Evolutionary conservation across 2,797 vertebrate species (phyloP).

Genomic region (Mallotus villosus): DNA sequence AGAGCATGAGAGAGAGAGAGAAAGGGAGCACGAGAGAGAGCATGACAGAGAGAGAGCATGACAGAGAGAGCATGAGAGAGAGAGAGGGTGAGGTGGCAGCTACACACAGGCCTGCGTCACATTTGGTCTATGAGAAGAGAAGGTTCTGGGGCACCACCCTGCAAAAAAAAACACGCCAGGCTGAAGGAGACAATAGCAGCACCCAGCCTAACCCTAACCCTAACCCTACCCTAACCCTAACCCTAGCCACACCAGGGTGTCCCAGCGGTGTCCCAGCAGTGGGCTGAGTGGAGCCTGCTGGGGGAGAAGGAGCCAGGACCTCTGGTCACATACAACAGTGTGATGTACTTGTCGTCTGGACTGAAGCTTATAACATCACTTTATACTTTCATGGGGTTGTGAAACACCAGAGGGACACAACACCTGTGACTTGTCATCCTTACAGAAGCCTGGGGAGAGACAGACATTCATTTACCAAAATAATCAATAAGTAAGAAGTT

Average conservation of each 20-base stretch:
- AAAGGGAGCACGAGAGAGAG: background rate
- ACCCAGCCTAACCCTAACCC: no score
- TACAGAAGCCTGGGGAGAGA: background rate
- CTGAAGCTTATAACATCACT: background rate
- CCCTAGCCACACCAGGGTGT: background rate
- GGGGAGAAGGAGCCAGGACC: no score
- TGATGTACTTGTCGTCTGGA: background rate
- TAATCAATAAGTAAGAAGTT: background rate
- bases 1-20: background rate
- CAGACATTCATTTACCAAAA: background rate
- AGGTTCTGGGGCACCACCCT: no score
- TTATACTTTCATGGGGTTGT: background rate
- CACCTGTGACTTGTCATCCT: background rate
- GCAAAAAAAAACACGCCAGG: no score
- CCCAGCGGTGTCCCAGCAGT: background rate
- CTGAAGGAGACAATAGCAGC: background rate
- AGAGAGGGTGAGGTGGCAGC: background rate
- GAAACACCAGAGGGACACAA: background rate
- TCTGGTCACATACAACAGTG: no score
- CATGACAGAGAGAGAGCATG: background rate
- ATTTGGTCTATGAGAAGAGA: no score
- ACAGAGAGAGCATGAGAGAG: no score
- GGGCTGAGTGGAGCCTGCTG: no score
- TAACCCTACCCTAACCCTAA: no score
- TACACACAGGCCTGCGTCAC: background rate